These are phyloP conservation scores for Pristis pectinata DNA, from an alignment of 2,797 vertebrate species.

Conservation along the genomic window DNA sequence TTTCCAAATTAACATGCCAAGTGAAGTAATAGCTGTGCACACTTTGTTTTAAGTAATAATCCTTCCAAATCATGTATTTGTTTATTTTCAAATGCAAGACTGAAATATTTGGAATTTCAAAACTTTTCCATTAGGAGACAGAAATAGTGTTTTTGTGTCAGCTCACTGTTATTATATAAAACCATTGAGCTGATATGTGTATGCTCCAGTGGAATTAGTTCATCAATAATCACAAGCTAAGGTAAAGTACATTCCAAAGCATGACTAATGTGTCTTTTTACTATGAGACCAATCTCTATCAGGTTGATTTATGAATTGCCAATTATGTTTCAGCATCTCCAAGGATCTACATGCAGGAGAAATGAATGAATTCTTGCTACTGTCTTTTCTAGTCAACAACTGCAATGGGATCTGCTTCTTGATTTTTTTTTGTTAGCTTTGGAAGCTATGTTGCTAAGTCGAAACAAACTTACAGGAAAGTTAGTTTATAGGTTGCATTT, in stretches of 20 bases:
- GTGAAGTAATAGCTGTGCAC: no score
- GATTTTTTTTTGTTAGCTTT: neutral
- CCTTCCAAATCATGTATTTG: neutral
- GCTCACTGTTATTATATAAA: conserved; percentile 53
- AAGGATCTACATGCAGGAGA: conserved; percentile 88
- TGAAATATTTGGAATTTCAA: neutral
- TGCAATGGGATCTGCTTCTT: neutral
- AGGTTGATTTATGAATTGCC: conserved; percentile 99
- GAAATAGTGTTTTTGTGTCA: neutral
- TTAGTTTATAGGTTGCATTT: neutral
- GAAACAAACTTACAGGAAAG: neutral
- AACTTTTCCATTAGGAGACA: neutral
- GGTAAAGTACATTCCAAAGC: conserved; percentile 82
- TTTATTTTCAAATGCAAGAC: neutral
- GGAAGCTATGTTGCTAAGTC: neutral
- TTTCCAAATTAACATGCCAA: neutral
- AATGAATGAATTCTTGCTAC: conserved; percentile 87
- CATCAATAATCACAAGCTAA: conserved; percentile 99
- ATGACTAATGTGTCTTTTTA: conserved; percentile 90
- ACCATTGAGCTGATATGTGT: conserved; percentile 70
- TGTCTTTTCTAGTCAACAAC: conserved; percentile 57
- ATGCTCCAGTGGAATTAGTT: conserved; percentile 83
- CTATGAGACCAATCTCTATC: conserved; percentile 92
- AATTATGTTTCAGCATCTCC: conserved; percentile 94
- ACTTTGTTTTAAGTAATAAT: neutral